Base-by-base conservation (phyloP, 2,797 vertebrate species). In the Thunnus albacares region DNA sequence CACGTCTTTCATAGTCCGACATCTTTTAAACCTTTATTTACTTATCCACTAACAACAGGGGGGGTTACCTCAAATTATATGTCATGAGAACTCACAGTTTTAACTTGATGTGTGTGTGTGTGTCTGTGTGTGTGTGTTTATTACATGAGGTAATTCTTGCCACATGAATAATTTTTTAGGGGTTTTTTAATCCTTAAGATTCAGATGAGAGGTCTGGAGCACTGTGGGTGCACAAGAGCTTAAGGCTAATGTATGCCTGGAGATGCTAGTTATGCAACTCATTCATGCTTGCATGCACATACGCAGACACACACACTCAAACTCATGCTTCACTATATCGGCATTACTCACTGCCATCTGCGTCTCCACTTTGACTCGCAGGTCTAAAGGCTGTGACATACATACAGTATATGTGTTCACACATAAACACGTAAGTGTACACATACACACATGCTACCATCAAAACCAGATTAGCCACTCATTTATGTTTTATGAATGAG, bases 251-350 rank as follows among this genome's bases (percentile, higher is more conserved):
- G 51, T 80, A 71, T 89, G 90, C 81, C 75, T 75, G 66, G 72
- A 86, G 84, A 83, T 80, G 79, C 79, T 79, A 59, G 83, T 90
- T 88, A 89, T 80, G 82, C 72, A 92, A 88, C 74, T 61, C 84
- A 86, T 82, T 81, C 71, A 80, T 82, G 79, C 86, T 71, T 56
- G 52, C 71, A 72, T 47, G 18, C 66, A 47, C 61, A 26, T 68
- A 75, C 57, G 41, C 70, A 55, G 24, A 64, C 62, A 30, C 33
- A 53, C 22, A 41, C 52, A 81, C 47, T 66, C 30, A 28, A 77
- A 79, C 76, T 61, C 77, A 84, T 7, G 47, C 83, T 66, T 81
- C 73, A 77, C 68, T 88, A 68, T 74, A 83, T 77, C 57, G 41
- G 63, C 79, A 69, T 80, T 66, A 85, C 57, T 26, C 79, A 70